A percentile compares a stretch with the other conserved stretches of the same genome.
Conservation (phyloP, 1,140 invertebrate genomes). For the Diorhabda carinulata region DNA sequence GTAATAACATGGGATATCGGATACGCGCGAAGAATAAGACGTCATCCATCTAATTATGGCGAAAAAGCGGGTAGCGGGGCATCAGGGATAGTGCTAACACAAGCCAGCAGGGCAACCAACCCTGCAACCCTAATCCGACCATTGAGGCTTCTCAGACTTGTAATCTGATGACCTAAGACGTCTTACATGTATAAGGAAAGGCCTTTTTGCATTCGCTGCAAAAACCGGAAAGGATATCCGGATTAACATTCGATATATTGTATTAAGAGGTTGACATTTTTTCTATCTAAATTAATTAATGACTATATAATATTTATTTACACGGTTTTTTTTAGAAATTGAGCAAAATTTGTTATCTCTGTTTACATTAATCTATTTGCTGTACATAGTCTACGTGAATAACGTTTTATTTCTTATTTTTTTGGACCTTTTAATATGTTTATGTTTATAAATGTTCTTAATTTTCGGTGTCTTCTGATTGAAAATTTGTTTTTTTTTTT, state of each 20-base stretch:
- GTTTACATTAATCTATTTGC: too few species aligned
- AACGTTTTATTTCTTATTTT: too few species aligned
- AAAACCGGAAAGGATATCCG: background rate
- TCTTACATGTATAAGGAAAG: conserved; percentile 8
- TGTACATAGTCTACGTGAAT: too few species aligned
- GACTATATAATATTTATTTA: too few species aligned
- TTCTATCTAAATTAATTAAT: background rate
- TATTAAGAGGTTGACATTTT: background rate
- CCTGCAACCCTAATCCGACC: conserved; percentile 32
- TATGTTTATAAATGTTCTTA: too few species aligned
- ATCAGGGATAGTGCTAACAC: conserved; percentile 23
- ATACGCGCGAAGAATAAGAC: conserved; percentile 34
- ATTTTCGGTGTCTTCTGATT: too few species aligned
- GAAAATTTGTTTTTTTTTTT: too few species aligned
- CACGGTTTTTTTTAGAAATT: too few species aligned
- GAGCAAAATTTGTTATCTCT: too few species aligned
- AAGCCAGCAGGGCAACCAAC: conserved; percentile 30
- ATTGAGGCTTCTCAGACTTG: conserved; percentile 28
- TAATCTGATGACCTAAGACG: conserved; percentile 22
- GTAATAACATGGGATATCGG: conserved; percentile 32
- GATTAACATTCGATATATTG: background rate
- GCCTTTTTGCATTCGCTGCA: background rate
- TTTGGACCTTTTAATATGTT: too few species aligned
- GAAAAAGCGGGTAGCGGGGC: conserved; percentile 17
- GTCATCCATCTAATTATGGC: conserved; percentile 32